Evolutionary conservation across 2,888 invertebrate genomes (phyloP), one percentile per base, ranked within the genome.

Genomic region (Pristionchus maxplancki): DNA sequence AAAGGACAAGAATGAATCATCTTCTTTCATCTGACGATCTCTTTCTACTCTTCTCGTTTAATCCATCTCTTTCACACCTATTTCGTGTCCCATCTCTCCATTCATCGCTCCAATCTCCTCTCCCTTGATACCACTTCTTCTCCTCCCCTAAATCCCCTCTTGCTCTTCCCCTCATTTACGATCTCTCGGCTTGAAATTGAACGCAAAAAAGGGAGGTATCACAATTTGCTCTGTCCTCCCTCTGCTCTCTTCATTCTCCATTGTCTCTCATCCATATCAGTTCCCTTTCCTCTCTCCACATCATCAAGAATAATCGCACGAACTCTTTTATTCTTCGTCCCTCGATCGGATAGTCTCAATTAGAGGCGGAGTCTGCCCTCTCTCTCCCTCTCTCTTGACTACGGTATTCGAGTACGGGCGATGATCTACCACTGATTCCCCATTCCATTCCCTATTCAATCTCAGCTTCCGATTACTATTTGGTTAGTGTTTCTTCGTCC

Each of bases 121-220:
- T 37, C 37, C 20, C 71, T 71, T 71, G 34, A 71, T 37, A 71
- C 71, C 71, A 71, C 20, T 71, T 71, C 71, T 11, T 9, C 71
- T n/a, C n/a, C n/a, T n/a, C 37, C 71, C 71, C 34, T 58, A 71
- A 64, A 37, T 37, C 71, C 28, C 71, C n/a, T n/a, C n/a, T n/a
- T n/a, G n/a, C n/a, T n/a, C n/a, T n/a, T n/a, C n/a, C 44, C 78
- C 78, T 78, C 78, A 44, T 78, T 78, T 78, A 78, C 78, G 78
- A 78, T 78, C 17, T 44, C 44, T 48, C 28, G 74, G 40, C 24
- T 78, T 48, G 78, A 78, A 78, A 71, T 71, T 37, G 40, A 71
- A 78, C 78, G 78, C 78, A 78, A 78, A 78, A 78, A 78, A 78
- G 37, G 34, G 48, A 28, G 24, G 78, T 48, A n/a, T 44, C 78